Base-by-base conservation (phyloP, 2,113 vertebrate species). In the Tringa solitaria region DNA sequence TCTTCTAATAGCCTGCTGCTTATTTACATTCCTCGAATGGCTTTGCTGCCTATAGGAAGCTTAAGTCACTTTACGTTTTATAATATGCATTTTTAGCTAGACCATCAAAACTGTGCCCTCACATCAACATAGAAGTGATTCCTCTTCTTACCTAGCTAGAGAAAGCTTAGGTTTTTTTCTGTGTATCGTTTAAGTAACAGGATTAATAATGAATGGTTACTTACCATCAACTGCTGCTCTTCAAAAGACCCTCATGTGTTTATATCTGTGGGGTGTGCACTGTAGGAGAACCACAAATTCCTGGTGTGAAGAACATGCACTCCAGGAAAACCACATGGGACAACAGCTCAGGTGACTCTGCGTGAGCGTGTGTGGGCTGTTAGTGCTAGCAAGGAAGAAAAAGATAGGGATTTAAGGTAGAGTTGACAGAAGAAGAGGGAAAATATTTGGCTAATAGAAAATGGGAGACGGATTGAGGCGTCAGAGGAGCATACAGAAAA, bases 311-410 rank as follows among this genome's bases (percentile, higher is more conserved):
- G 68, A 91, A 75, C 54, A 41, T 6, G n/a, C 50, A 28, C 39
- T 76, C 57, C 27, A 79, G 65, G 61, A 82, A 91, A 86, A 63
- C 28, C 59, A 61, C 7, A 2, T 5, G 48, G 33, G 27, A 79
- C 45, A 63, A n/a, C 56, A 65, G 65, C 45, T 93, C 84, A 57
- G 48, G 61, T 28, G 18, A 60, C 39, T 64, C 39, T n/a, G 35
- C 14, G 1, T 5, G 21, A 64, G 65, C 3, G 3, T 4, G 3
- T 2, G 5, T 13, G 30, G 27, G 23, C 12, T 39, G 14, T n/a
- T 48, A 65, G 10, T 24, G 6, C 50, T 59, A 70, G 28, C 33
- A 37, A 45, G 57, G 77, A 54, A 75, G 56, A 63, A 73, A 59
- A 85, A 84, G 26, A 17, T 7, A 33, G 35, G 30, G 37, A 80